Evolutionary conservation across 1,140 invertebrate genomes (phyloP).

Genomic region (Brachionus angularis): DNA sequence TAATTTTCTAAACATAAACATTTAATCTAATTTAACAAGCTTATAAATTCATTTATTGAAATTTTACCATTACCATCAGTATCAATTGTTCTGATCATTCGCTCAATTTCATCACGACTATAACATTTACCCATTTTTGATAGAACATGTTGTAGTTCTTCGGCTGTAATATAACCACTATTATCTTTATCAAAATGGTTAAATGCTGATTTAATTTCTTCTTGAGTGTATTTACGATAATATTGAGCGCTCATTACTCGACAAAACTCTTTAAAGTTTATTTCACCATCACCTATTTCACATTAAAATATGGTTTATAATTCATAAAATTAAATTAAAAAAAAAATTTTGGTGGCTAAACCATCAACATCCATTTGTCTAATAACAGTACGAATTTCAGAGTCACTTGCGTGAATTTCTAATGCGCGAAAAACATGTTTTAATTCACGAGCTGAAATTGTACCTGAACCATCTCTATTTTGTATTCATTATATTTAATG

Average conservation of each 20-base stretch:
- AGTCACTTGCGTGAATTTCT: constrained; percentile 21
- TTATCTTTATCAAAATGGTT: constrained; percentile 31
- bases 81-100: constrained; percentile 32
- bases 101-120: constrained; percentile 11
- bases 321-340: no score
- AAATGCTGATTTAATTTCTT: constrained; percentile 3
- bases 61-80: constrained; percentile 31
- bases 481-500: not conserved
- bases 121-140: constrained; percentile 25
- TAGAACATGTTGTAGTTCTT: not conserved
- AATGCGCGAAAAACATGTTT: constrained; percentile 16
- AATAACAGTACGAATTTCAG: not conserved
- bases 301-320: not conserved
- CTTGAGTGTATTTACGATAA: constrained; percentile 1
- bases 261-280: constrained; percentile 15
- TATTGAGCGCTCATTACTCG: constrained; percentile 24
- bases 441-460: constrained; percentile 15
- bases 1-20: not conserved
- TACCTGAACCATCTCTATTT: constrained; percentile 30
- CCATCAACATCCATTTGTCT: constrained; percentile 33
- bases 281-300: constrained; percentile 10
- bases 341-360: not conserved
- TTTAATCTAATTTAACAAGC: not conserved
- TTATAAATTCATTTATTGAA: constrained; percentile 29
- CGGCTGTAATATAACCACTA: constrained; percentile 11